phyloP scores from a whole-genome alignment of 2,113 vertebrate genomes.

The Ictalurus punctatus region DNA sequence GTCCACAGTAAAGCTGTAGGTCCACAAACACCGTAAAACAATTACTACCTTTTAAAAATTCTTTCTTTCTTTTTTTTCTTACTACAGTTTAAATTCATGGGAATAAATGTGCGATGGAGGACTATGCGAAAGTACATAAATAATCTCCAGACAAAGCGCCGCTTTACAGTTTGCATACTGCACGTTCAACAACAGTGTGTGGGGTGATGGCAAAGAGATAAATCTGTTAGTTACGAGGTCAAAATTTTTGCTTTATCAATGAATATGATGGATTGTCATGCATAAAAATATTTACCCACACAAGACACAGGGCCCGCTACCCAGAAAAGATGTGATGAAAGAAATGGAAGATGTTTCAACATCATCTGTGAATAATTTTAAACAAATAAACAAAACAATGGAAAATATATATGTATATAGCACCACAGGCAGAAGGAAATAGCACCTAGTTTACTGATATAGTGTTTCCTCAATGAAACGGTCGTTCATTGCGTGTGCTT shows the following conservation, averaged over 20 bases:
- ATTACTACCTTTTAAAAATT: slow-evolving; percentile 19
- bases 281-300: slow-evolving; percentile 55
- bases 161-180: slow-evolving; percentile 53
- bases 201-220: neutral
- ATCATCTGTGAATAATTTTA: slow-evolving; percentile 66
- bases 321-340: slow-evolving; percentile 41
- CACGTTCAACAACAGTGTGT: slow-evolving; percentile 2
- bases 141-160: slow-evolving; percentile 75
- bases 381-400: slow-evolving; percentile 58
- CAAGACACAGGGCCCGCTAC: slow-evolving; percentile 1
- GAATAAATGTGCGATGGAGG: slow-evolving; percentile 37
- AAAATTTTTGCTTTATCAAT: slow-evolving; percentile 47
- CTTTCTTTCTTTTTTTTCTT: neutral
- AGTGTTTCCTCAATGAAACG: slow-evolving; percentile 68
- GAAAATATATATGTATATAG: slow-evolving; percentile 66
- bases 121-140: slow-evolving; percentile 58
- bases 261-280: slow-evolving; percentile 59
- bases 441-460: slow-evolving; percentile 79
- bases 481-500: slow-evolving; percentile 65
- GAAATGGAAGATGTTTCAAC: slow-evolving; percentile 60
- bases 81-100: slow-evolving; percentile 15
- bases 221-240: neutral
- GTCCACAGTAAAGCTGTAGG: slow-evolving; percentile 42
- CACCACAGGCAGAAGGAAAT: slow-evolving; percentile 85
- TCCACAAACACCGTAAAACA: slow-evolving; percentile 24